Conservation (phyloP, 2,888 invertebrate species). For the Volucella inanis region DNA sequence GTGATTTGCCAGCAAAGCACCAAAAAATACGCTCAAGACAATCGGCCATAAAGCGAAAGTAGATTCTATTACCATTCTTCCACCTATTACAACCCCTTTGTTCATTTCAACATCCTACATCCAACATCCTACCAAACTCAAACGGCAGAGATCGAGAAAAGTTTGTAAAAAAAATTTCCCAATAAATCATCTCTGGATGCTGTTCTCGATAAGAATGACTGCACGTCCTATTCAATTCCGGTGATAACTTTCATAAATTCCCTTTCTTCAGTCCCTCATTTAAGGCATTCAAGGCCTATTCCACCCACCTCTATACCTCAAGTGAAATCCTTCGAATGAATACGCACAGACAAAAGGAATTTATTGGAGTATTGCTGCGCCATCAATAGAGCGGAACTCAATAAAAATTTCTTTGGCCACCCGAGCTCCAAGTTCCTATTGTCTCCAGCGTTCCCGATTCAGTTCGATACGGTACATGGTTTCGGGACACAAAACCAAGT, state of each 20-base stretch:
- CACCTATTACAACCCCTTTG: background rate
- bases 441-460: constrained; percentile 23
- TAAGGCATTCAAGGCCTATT: background rate
- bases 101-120: constrained; percentile 1
- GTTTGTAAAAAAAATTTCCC: constrained; percentile 61
- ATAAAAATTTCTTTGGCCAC: constrained; percentile 63
- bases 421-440: background rate
- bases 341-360: constrained; percentile 70
- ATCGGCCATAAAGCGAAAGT: too few species aligned
- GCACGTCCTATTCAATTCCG: constrained; percentile 71
- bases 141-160: constrained; percentile 14
- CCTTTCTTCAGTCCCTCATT: background rate
- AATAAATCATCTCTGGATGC: constrained; percentile 69
- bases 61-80: too few species aligned
- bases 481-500: constrained; percentile 4
- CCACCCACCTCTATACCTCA: background rate
- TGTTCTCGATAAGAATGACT: constrained; percentile 67
- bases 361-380: constrained; percentile 63
- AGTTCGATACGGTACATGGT: too few species aligned
- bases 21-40: too few species aligned
- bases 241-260: constrained; percentile 70
- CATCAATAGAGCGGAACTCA: constrained; percentile 73
- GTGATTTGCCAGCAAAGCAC: too few species aligned
- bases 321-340: constrained; percentile 67
- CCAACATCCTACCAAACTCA: background rate